These are phyloP conservation scores for Clitarchus hookeri DNA, from an alignment of 2,888 invertebrate species.

Conservation along the genomic window DNA sequence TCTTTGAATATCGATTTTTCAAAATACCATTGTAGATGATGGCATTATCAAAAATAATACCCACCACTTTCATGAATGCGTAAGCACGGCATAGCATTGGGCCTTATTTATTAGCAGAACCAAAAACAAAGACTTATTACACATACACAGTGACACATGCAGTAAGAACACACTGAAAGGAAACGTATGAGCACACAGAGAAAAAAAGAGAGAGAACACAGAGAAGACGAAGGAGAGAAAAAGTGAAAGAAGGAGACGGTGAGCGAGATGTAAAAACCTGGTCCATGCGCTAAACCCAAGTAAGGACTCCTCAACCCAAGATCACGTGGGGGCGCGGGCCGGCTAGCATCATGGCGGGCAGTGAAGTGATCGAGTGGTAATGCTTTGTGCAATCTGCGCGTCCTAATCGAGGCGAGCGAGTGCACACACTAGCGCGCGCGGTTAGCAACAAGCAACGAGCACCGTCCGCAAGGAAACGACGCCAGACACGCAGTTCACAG, in stretches of 20 bases:
- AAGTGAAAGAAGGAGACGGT: neutral
- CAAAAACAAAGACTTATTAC: neutral
- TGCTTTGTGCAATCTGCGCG: neutral
- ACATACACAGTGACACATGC: slow-evolving; percentile 6
- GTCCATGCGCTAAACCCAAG: neutral
- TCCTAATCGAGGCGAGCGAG: neutral
- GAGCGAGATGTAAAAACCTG: slow-evolving; percentile 5
- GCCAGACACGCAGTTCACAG: neutral
- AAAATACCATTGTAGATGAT: too few species aligned
- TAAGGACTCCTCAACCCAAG: neutral
- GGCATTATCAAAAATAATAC: too few species aligned
- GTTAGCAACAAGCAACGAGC: neutral
- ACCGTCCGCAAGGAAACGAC: neutral
- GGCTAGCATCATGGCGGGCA: neutral
- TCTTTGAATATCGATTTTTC: too few species aligned
- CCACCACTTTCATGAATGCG: too few species aligned
- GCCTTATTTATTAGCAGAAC: neutral
- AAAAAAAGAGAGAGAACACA: neutral
- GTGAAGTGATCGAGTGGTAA: neutral
- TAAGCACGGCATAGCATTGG: neutral
- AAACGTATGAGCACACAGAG: neutral
- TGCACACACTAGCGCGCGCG: neutral
- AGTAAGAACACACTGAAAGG: neutral
- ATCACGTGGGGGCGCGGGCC: neutral
- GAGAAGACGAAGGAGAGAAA: neutral